A percentile compares a stretch with the other conserved stretches of the same genome.
phyloP scores from a whole-genome alignment of 2,888 invertebrate genomes.

The Graphium colonna region DNA sequence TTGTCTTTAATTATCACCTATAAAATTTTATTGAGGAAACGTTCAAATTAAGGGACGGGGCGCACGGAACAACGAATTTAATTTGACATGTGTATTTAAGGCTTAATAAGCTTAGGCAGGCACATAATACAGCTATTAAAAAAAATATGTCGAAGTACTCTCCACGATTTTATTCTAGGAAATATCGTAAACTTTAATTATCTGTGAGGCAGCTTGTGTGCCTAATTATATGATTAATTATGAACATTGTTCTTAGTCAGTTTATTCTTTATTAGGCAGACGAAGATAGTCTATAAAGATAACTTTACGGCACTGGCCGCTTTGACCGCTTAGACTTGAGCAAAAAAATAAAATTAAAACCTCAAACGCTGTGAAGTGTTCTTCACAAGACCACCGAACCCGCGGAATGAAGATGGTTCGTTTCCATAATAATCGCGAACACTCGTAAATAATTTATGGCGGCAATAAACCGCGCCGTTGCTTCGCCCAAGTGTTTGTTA shows the following conservation, averaged over 20 bases:
- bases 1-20: slow-evolving; percentile 56
- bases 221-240: neutral
- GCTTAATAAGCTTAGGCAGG: neutral
- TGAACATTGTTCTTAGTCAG: neutral
- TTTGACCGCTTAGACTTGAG: neutral
- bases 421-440: slow-evolving; percentile 38
- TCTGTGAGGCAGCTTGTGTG: neutral
- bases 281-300: too few relatives aligned
- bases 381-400: slow-evolving; percentile 2
- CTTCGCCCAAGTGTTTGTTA: slow-evolving; percentile 41
- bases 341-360: neutral
- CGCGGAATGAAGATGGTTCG: slow-evolving; percentile 35
- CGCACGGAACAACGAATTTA: slow-evolving; percentile 29
- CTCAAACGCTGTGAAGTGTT: slow-evolving; percentile 3
- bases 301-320: neutral
- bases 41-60: slow-evolving; percentile 52
- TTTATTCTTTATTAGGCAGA: neutral
- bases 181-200: neutral
- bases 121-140: neutral
- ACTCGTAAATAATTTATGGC: slow-evolving; percentile 52
- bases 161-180: too few relatives aligned
- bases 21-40: slow-evolving; percentile 73
- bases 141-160: too few relatives aligned
- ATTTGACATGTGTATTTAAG: slow-evolving; percentile 10
- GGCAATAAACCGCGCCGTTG: slow-evolving; percentile 40